These are phyloP conservation scores for Platycheirus rosarum DNA, from an alignment of 2,888 invertebrate genomes.

Conservation along the genomic window DNA sequence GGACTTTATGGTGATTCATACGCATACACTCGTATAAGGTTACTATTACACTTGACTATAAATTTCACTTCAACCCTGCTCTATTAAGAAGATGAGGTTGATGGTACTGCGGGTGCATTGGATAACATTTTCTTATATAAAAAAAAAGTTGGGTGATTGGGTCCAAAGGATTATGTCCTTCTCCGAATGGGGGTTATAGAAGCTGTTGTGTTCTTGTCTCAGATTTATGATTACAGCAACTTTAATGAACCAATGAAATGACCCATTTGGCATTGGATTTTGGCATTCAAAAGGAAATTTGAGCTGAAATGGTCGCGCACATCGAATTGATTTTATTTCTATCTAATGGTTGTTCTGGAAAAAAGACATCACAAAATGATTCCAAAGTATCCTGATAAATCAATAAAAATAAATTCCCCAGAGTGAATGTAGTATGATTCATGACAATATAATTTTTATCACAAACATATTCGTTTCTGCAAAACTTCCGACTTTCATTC, in stretches of 20 bases:
- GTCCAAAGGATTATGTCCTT: slow-evolving; percentile 27
- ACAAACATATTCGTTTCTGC: not conserved
- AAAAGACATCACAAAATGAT: slow-evolving; percentile 3
- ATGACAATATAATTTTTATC: not conserved
- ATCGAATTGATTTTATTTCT: slow-evolving; percentile 14
- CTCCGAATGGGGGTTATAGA: not conserved
- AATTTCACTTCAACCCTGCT: slow-evolving; percentile 19
- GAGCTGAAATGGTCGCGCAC: slow-evolving; percentile 6
- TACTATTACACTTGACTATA: not conserved
- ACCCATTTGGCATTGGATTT: slow-evolving; percentile 28
- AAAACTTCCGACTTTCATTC: slow-evolving; percentile 21
- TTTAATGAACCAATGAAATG: slow-evolving; percentile 35
- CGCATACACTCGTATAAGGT: not conserved
- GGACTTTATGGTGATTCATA: slow-evolving; percentile 14
- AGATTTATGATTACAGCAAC: slow-evolving; percentile 33
- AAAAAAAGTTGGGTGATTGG: not conserved
- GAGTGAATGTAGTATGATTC: slow-evolving; percentile 1
- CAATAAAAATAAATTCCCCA: not conserved
- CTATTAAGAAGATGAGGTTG: not conserved
- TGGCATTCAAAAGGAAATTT: slow-evolving; percentile 24
- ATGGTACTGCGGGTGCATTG: slow-evolving; percentile 25
- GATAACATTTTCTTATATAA: slow-evolving; percentile 7
- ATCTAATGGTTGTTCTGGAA: slow-evolving; percentile 3
- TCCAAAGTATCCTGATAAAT: not conserved
- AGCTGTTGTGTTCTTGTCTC: slow-evolving; percentile 12